These are phyloP conservation scores for Delphinus delphis DNA, from an alignment of 2,113 vertebrate species.

Conservation along the genomic window DNA sequence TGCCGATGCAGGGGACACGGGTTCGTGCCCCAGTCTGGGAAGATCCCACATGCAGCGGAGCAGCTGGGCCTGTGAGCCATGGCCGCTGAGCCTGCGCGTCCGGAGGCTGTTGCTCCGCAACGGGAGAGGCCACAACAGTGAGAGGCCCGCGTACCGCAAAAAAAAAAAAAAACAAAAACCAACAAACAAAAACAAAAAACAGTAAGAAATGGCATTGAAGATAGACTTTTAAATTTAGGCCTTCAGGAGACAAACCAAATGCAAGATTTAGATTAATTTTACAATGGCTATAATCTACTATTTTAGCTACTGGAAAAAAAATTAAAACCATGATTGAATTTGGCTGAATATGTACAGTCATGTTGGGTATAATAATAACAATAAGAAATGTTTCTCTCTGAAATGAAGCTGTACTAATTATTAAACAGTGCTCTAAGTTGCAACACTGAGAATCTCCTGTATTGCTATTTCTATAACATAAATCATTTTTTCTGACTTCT, in stretches of 20 bases:
- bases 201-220: neutral
- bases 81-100: too few species aligned
- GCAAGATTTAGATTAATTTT: constrained; percentile 1
- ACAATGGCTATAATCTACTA: neutral
- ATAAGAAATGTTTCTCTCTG: neutral
- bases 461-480: neutral
- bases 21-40: too few species aligned
- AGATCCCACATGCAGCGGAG: too few species aligned
- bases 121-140: too few species aligned
- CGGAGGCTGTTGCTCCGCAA: too few species aligned
- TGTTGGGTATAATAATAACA: neutral
- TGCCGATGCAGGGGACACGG: too few species aligned
- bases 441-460: neutral
- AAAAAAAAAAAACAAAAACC: too few species aligned
- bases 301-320: neutral
- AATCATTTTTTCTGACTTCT: constrained; percentile 3
- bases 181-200: too few species aligned
- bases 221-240: neutral
- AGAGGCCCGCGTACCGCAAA: too few species aligned
- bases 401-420: constrained; percentile 24
- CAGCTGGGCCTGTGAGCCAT: too few species aligned
- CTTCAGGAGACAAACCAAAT: constrained; percentile 9
- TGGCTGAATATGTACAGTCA: neutral
- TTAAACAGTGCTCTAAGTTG: neutral
- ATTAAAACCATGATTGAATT: neutral